Percentiles rank a stretch among this genome's conserved stretches.
Conservation (phyloP, 1,140 invertebrate species). For the Stenopsyche tienmushanensis region DNA sequence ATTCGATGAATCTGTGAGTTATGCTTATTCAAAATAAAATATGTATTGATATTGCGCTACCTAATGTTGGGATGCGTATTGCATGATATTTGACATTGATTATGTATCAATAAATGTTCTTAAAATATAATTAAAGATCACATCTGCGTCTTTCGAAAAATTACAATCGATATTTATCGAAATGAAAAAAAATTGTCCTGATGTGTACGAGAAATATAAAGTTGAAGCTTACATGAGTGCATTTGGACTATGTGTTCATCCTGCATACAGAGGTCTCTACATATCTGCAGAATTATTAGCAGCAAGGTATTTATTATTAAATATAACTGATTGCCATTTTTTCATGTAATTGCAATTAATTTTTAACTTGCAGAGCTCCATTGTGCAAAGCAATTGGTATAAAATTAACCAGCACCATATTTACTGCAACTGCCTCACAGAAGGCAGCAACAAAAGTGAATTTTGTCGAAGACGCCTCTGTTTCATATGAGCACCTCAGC, state of each 20-base stretch:
- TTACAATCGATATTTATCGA: constrained; percentile 4
- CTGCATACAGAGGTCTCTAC: constrained; percentile 25
- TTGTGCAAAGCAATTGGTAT: constrained; percentile 30
- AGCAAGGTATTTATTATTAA: constrained; percentile 13
- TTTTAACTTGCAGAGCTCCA: constrained; percentile 20
- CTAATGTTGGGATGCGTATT: too few relatives aligned
- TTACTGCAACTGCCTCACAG: constrained; percentile 25
- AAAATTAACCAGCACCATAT: constrained; percentile 8
- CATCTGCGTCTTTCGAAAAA: background rate
- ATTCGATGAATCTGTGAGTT: constrained; percentile 24
- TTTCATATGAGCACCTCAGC: constrained; percentile 4
- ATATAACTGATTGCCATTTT: background rate
- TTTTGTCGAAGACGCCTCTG: constrained; percentile 20
- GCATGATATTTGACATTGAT: too few relatives aligned
- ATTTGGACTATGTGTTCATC: constrained; percentile 29
- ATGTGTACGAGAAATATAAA: constrained; percentile 26
- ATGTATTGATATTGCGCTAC: background rate
- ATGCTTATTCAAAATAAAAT: background rate
- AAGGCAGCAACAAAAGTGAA: constrained; percentile 16
- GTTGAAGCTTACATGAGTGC: constrained; percentile 18
- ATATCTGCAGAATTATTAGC: constrained; percentile 32
- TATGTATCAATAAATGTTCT: background rate
- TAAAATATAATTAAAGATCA: background rate
- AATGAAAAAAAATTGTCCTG: constrained; percentile 26
- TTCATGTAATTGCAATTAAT: background rate